Conservation (phyloP, 2,888 invertebrate species). For the Apoda limacodes region DNA sequence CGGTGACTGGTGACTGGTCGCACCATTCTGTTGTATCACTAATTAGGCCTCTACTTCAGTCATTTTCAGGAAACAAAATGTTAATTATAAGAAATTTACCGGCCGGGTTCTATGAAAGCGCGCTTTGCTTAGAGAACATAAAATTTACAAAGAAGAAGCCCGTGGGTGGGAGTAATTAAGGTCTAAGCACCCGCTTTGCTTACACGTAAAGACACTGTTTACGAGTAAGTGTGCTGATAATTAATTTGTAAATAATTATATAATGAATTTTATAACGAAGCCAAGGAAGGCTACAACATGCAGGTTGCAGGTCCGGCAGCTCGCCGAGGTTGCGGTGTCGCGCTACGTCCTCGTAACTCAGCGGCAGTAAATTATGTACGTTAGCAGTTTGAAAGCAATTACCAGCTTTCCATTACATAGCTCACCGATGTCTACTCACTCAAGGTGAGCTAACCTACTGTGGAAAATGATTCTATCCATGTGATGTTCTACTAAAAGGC, state of each 20-base stretch:
- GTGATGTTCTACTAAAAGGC: too few species aligned
- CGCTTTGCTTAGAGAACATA: too few species aligned
- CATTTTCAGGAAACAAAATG: constrained; percentile 3
- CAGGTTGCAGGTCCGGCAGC: constrained; percentile 4
- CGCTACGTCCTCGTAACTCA: constrained; percentile 51
- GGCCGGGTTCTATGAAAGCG: neutral
- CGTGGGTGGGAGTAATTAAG: too few species aligned
- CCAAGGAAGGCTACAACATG: constrained; percentile 2
- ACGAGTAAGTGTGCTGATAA: too few species aligned
- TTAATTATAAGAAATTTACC: neutral
- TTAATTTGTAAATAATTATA: neutral
- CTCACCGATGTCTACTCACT: constrained; percentile 54
- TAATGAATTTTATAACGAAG: too few species aligned
- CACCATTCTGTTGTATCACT: too few species aligned
- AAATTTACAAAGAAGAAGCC: too few species aligned
- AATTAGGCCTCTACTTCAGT: constrained; percentile 2
- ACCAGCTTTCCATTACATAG: constrained; percentile 67
- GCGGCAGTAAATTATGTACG: constrained; percentile 59
- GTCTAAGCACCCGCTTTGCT: too few species aligned
- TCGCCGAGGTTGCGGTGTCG: constrained; percentile 20
- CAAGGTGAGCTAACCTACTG: constrained; percentile 29
- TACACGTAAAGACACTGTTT: too few species aligned
- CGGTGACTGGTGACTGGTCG: too few species aligned
- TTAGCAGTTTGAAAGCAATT: constrained; percentile 64
- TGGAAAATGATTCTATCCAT: constrained; percentile 28